Percentiles rank a stretch among this genome's conserved stretches.
phyloP scores from a whole-genome alignment of 2,888 invertebrate species.

The Cremastinae sp. region DNA sequence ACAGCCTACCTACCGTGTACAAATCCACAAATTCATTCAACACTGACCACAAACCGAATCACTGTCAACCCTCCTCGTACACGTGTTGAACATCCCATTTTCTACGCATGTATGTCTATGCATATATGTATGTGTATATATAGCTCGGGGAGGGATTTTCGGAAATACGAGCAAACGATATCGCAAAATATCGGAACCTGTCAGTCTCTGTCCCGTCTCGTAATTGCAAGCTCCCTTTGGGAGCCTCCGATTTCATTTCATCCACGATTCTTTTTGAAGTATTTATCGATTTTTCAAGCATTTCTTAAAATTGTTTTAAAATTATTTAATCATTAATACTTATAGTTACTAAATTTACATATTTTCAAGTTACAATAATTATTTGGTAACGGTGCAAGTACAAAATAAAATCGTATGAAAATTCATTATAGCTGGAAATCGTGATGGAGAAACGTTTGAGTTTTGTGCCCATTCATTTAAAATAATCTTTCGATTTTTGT shows the following conservation, averaged over 20 bases:
- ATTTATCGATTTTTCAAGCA: too few relatives aligned
- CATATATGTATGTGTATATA: neutral
- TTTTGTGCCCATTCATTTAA: too few relatives aligned
- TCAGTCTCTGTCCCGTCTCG: slow-evolving; percentile 50
- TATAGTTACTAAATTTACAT: too few relatives aligned
- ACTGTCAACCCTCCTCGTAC: slow-evolving; percentile 66
- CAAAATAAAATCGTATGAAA: too few relatives aligned
- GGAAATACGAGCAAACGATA: slow-evolving; percentile 7
- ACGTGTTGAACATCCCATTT: slow-evolving; percentile 1
- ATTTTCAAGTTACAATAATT: too few relatives aligned
- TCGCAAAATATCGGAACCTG: slow-evolving; percentile 46
- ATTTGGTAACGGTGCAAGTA: too few relatives aligned
- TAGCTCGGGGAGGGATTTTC: slow-evolving; percentile 3
- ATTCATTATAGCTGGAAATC: too few relatives aligned
- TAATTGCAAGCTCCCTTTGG: slow-evolving; percentile 21
- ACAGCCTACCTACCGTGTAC: slow-evolving; percentile 64
- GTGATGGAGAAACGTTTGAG: too few relatives aligned
- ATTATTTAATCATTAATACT: too few relatives aligned
- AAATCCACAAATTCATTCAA: slow-evolving; percentile 72
- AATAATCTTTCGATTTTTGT: too few relatives aligned
- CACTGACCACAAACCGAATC: slow-evolving; percentile 75
- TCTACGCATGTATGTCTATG: slow-evolving; percentile 1
- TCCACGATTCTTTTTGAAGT: neutral
- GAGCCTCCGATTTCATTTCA: neutral
- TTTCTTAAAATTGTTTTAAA: too few relatives aligned